Evolutionary conservation across 2,888 invertebrate species (phyloP).

Genomic region (Ichneumoninae sp.): DNA sequence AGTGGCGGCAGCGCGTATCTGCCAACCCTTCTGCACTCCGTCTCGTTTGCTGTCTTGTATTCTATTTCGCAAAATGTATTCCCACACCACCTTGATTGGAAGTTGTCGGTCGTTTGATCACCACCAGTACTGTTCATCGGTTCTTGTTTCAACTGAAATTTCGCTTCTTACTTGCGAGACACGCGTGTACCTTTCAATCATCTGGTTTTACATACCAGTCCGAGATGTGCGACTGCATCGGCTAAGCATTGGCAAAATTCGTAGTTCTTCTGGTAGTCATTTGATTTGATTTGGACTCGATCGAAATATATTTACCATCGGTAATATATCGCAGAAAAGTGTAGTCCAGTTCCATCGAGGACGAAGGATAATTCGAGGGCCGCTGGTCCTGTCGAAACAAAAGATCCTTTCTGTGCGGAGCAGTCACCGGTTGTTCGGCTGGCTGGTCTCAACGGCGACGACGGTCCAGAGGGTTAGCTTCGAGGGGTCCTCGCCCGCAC

Average conservation of each 20-base stretch:
- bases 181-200: background rate
- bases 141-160: background rate
- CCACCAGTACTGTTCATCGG: background rate
- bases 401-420: conserved; percentile 71
- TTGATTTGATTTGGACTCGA: background rate
- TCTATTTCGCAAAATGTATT: conserved; percentile 36
- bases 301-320: background rate
- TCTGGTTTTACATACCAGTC: background rate
- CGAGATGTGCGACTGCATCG: background rate
- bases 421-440: conserved; percentile 74
- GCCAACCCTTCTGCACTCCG: conserved; percentile 56
- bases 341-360: conserved; percentile 17
- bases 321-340: background rate
- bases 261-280: background rate
- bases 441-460: conserved; percentile 74
- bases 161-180: background rate
- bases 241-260: background rate
- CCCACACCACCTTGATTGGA: conserved; percentile 19
- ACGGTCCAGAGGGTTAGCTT: conserved; percentile 59
- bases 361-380: conserved; percentile 31
- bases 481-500: conserved; percentile 34
- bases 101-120: conserved; percentile 5
- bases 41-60: conserved; percentile 41
- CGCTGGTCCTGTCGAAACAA: conserved; percentile 73
- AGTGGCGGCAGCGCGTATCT: conserved; percentile 33